phyloP scores from a whole-genome alignment of 2,888 invertebrate species.

The Eumacrocentrus americanus region DNA sequence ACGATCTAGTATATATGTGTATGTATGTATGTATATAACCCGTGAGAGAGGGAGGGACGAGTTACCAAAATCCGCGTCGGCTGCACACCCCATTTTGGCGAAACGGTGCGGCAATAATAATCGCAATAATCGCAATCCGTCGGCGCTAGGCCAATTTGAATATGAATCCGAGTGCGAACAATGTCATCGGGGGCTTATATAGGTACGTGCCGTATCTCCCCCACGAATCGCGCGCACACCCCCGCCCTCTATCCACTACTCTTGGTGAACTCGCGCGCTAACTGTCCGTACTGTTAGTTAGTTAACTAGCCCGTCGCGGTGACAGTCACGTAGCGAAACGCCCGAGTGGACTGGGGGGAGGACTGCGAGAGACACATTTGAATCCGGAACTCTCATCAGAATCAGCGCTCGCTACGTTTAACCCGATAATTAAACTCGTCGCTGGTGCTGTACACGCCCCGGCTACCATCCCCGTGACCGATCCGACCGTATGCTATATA shows the following conservation, averaged over 20 bases:
- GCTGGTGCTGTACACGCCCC: slow-evolving; percentile 20
- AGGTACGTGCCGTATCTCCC: slow-evolving; percentile 60
- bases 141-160: slow-evolving; percentile 56
- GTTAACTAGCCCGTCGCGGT: slow-evolving; percentile 60
- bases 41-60: neutral
- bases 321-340: slow-evolving; percentile 56
- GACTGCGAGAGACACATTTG: slow-evolving; percentile 51
- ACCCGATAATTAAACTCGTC: slow-evolving; percentile 60
- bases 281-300: slow-evolving; percentile 57
- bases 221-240: slow-evolving; percentile 48
- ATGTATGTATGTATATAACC: too few relatives aligned
- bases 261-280: slow-evolving; percentile 30
- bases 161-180: slow-evolving; percentile 61
- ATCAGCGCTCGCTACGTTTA: slow-evolving; percentile 61
- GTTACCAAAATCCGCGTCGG: slow-evolving; percentile 22
- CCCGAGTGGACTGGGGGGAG: slow-evolving; percentile 23
- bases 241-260: neutral
- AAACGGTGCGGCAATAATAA: slow-evolving; percentile 51
- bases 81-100: slow-evolving; percentile 20
- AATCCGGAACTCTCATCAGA: slow-evolving; percentile 62
- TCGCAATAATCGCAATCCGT: slow-evolving; percentile 57
- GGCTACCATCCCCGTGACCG: slow-evolving; percentile 28
- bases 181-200: slow-evolving; percentile 53
- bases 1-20: too few relatives aligned
- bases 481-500: neutral